Evolutionary conservation across 1,140 invertebrate genomes (phyloP), one percentile per base, ranked within the genome.

Genomic region (Helicoverpa armigera): DNA sequence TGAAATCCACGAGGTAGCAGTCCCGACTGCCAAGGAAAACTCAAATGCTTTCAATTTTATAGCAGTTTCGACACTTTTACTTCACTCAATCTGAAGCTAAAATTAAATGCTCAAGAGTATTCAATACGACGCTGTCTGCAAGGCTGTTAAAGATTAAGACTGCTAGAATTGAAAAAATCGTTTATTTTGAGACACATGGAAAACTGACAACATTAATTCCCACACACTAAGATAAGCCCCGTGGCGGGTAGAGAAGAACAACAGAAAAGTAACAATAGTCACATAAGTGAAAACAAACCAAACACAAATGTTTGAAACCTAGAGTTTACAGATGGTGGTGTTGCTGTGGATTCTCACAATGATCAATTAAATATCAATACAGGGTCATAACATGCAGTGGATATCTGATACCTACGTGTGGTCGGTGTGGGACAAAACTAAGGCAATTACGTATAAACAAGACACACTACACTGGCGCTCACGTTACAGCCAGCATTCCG

Each of bases 401-500:
- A 80, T 51, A 73, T 5, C 50, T 54, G 51, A 80, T 72, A 23
- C 23, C 23, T 23, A 61, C 31, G 23, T 74, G 60, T 50, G 70
- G 70, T 80, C 48, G 23, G 54, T 72, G 67, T 51, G 67, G 61
- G 63, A 51, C 5, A 67, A 50, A 50, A 35, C 56, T 67, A 14
- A 76, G 16, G 16, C 75, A 77, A 53, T 65, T 77, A 65, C 61
- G 50, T 65, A 65, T 65, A 48, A 67, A 53, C 18, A 51, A 65
- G 75, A 77, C 75, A 77, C 16, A 13, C 75, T 53, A 77, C 61
- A 77, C 75, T 29, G 13, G 14, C 3, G 51, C 50, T 77, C 61
- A 51, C 7, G 35, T 61, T 75, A 43, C 74, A 76, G 74, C n/a
- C 69, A 63, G 51, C 56, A 56, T 67, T 67, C 53, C 80, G 80